These are phyloP conservation scores for Camponotus fellah DNA, from an alignment of 2,888 invertebrate species.

Conservation along the genomic window DNA sequence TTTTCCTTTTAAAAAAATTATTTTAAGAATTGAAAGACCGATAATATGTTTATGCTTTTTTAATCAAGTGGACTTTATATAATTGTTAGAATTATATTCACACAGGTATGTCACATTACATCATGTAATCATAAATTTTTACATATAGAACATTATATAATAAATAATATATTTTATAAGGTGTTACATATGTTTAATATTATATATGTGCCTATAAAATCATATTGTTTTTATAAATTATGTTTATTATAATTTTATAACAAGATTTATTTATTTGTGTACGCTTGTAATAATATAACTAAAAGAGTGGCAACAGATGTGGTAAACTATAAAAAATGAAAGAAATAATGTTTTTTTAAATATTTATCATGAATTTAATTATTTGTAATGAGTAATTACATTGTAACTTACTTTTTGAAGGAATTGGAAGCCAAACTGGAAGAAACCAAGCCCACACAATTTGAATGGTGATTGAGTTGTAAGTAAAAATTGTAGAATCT, in stretches of 20 bases:
- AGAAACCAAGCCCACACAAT: slow-evolving; percentile 16
- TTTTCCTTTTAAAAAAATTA: neutral
- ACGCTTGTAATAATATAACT: slow-evolving; percentile 17
- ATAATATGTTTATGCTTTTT: neutral
- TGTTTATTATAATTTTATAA: neutral
- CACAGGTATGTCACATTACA: neutral
- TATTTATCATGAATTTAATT: neutral
- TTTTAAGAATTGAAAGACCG: neutral
- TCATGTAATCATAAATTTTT: neutral
- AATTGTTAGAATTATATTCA: neutral
- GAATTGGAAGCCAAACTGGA: slow-evolving; percentile 21
- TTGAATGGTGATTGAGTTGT: neutral
- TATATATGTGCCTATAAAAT: neutral
- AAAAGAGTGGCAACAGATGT: neutral
- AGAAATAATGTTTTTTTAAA: neutral
- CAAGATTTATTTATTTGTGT: neutral
- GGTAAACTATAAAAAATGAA: neutral
- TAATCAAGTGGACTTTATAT: neutral
- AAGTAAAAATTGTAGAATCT: slow-evolving; percentile 11
- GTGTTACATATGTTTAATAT: neutral
- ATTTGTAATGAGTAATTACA: neutral
- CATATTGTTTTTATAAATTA: neutral
- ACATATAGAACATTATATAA: neutral
- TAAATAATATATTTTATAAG: neutral
- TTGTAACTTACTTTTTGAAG: slow-evolving; percentile 4